These are phyloP conservation scores for Centropus bengalensis DNA, from an alignment of 2,113 vertebrate species.

Conservation along the genomic window DNA sequence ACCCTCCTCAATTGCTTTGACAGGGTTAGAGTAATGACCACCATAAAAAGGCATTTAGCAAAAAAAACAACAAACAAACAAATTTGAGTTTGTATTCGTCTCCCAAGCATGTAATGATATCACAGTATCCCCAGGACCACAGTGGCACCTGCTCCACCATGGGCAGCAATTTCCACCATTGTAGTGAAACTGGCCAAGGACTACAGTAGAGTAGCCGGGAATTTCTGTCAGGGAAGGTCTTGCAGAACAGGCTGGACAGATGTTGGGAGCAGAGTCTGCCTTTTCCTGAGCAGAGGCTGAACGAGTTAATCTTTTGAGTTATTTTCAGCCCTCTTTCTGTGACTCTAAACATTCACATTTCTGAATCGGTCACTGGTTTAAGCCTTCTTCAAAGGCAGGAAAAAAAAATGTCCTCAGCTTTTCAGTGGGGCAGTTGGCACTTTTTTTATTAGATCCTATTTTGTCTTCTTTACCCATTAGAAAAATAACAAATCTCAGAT, in stretches of 20 bases:
- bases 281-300: not conserved
- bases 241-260: not conserved
- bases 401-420: not conserved
- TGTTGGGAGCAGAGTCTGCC: not conserved
- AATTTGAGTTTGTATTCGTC: not conserved
- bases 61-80: not conserved
- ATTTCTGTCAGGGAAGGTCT: not conserved
- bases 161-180: not conserved
- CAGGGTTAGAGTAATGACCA: not conserved
- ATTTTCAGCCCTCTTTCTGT: not conserved
- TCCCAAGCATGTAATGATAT: not conserved
- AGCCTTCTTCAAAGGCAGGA: not conserved
- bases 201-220: rapidly evolving
- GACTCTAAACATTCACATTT: not conserved
- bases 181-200: not conserved
- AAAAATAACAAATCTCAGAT: not conserved
- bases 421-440: not conserved
- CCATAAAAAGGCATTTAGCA: not conserved
- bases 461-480: not conserved
- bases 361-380: not conserved
- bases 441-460: not conserved
- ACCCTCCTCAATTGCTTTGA: not conserved
- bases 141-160: not conserved
- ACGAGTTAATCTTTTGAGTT: not conserved
- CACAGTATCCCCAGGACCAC: not conserved